Base-by-base conservation (phyloP, 2,113 vertebrate genomes). In the Gnathonemus echidnorhynchus region DNA sequence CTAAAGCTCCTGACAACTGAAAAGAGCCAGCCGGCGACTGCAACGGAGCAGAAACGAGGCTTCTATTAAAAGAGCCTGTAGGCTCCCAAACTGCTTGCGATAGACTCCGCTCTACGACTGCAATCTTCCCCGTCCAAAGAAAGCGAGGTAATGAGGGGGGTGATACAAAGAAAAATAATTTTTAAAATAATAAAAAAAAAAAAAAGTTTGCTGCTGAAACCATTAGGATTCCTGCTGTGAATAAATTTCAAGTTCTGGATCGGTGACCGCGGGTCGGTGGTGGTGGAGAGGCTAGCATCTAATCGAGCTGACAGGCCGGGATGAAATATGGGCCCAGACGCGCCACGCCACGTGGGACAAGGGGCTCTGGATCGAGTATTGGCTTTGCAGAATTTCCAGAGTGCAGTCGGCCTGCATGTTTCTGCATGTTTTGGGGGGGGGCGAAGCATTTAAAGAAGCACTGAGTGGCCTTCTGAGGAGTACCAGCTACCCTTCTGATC, bases 251-350 rank as follows among this genome's bases (percentile, higher is more conserved):
- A 15, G 31, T 45, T 88, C 53, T 88, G 87, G 87, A 88, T 66
- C 5, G 7, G 50, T 39, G 49, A 87, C n/a, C 50, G n/a, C 48
- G 31, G 7, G 50, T 42, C 74, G 2, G 74, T 5, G 31, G 15
- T 17, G 35, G 74, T 5, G 74, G 74, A 19, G 49, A 3, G 87
- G 17, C 87, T 58, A 45, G 56, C 39, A 62, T 66, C 39, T 58
- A 62, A 88, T 66, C 39, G 42, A 88, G 87, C 56, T 31, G 52
- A 88, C 87, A 88, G 87, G 87, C 87, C 53, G 15, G 8, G 52
- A 66, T 27, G 56, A 88, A 88, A 66, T 66, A 66, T 50, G 86
- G 53, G 87, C 39, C 86, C 31, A 87, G 50, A 53, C 50, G 50
- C n/a, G 19, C 45, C 45, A 50, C 84, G 24, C 31, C 27, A 17